These are phyloP conservation scores for Drosophila funebris DNA, from an alignment of 1,140 invertebrate genomes.

Conservation along the genomic window DNA sequence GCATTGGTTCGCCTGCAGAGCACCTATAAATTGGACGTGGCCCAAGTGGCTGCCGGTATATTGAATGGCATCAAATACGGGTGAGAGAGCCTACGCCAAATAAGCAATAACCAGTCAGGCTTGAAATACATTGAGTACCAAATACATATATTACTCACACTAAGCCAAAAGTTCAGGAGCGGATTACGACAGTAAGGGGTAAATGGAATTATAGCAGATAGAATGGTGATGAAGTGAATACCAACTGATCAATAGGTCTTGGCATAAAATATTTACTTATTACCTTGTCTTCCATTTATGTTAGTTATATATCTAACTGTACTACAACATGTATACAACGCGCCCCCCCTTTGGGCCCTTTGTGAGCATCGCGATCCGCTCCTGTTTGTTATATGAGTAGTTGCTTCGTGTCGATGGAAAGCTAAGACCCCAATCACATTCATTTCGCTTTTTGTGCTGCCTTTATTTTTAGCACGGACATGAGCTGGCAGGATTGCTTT, in stretches of 20 bases:
- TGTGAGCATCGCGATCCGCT: background rate
- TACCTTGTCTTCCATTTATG: no score
- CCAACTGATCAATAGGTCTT: no score
- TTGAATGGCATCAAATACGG: conserved; percentile 93
- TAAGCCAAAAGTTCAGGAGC: conserved; percentile 12
- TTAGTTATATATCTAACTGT: no score
- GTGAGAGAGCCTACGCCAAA: conserved; percentile 84
- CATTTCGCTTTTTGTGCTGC: conserved; percentile 44
- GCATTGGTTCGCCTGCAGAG: conserved; percentile 97
- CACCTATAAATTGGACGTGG: conserved; percentile 97
- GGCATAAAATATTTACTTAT: no score
- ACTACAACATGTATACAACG: background rate
- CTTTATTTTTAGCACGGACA: conserved; percentile 84
- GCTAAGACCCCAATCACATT: conserved; percentile 40
- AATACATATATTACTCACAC: conserved; percentile 14
- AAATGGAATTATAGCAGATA: background rate
- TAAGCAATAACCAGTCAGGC: conserved; percentile 73
- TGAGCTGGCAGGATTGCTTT: conserved; percentile 96
- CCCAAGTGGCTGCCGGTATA: conserved; percentile 93
- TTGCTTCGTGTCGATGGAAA: background rate
- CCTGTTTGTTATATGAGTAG: background rate
- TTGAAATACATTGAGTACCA: conserved; percentile 56
- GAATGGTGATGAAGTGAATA: no score
- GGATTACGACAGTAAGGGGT: background rate
- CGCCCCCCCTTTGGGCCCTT: background rate